Base-by-base conservation (phyloP, 2,888 invertebrate genomes). In the Mermis nigrescens region DNA sequence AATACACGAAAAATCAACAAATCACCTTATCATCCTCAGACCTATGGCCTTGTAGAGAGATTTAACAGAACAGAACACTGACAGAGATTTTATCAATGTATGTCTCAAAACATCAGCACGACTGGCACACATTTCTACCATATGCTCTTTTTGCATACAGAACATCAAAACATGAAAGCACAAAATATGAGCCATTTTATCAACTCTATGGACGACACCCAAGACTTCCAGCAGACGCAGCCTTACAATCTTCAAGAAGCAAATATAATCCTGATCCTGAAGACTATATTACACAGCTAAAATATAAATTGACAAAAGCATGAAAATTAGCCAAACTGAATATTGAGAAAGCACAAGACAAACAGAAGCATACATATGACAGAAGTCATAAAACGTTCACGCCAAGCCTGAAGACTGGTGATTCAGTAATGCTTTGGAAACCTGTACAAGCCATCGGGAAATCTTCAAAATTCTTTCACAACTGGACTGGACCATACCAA, bases 41-140 rank as follows among this genome's bases (percentile, higher is more conserved):
- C n/a, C n/a, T n/a, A 56, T n/a, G 55, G 58, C 57, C 57, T 26
- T 26, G 31, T 58, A 12, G 22, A 38, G 19, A 38, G 58, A 26
- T 58, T 57, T 19, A 58, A 58, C 58, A 22, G 28, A 58, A 58
- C 58, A 22, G 28, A 57, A 58, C 58, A 12, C 26, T 58, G n/a
- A n/a, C 29, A 7, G 31, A 19, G 3, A 58, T 58, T 24, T 7
- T 58, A 24, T 19, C 28, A 29, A 58, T 59, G 57, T 59, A 58
- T 58, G 57, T 28, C 22, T 12, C 3, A 4, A 22, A 57, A 58
- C 3, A 7, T 4, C 55, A 58, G 15, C 58, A 19, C 15, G 58
- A 57, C 31, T 58, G 57, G 57, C 29, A 59, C 24, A 19, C 26
- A 3, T 58, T n/a, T 29, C 19, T 58, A n/a, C 29, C 27, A 3